Evolutionary conservation across 2,113 vertebrate species (phyloP).

Genomic region (Calyptommatus sinebrachiatus): DNA sequence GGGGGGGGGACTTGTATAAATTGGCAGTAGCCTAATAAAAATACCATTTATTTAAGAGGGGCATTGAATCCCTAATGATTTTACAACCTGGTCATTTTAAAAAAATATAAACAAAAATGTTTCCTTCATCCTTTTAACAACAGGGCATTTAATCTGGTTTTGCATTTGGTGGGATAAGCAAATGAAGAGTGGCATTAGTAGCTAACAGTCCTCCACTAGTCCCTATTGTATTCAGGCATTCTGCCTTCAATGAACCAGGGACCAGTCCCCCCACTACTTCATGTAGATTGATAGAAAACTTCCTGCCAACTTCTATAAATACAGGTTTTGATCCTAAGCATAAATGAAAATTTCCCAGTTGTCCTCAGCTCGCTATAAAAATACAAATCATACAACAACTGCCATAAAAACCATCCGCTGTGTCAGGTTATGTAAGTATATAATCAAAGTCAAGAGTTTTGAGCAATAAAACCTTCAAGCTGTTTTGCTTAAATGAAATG

Average conservation of each 20-base stretch:
- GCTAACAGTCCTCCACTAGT: slow-evolving; percentile 44
- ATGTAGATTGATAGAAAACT: slow-evolving; percentile 59
- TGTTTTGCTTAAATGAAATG: slow-evolving; percentile 20
- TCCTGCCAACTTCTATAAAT: slow-evolving; percentile 53
- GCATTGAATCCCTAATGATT: slow-evolving; percentile 27
- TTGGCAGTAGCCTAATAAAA: slow-evolving; percentile 43
- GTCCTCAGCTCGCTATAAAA: slow-evolving; percentile 27
- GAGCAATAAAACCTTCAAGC: not conserved
- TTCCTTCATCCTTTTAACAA: slow-evolving; percentile 34
- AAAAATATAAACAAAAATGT: slow-evolving; percentile 30
- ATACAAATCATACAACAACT: slow-evolving; percentile 26
- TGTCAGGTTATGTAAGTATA: slow-evolving; percentile 24
- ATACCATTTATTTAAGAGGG: slow-evolving; percentile 36
- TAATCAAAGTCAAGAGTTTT: slow-evolving; percentile 36
- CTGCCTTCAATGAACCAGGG: slow-evolving; percentile 30
- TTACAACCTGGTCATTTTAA: slow-evolving; percentile 27
- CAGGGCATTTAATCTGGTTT: slow-evolving; percentile 38
- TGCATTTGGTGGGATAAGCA: slow-evolving; percentile 18
- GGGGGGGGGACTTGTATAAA: slow-evolving; percentile 10
- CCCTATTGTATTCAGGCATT: slow-evolving; percentile 16
- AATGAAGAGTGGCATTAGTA: slow-evolving; percentile 41
- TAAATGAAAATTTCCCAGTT: slow-evolving; percentile 36
- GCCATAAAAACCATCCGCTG: slow-evolving; percentile 18
- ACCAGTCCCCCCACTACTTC: slow-evolving; percentile 29
- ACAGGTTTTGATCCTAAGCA: slow-evolving; percentile 42